phyloP scores from a whole-genome alignment of 2,888 invertebrate species.

The Oxytorus armatus region DNA sequence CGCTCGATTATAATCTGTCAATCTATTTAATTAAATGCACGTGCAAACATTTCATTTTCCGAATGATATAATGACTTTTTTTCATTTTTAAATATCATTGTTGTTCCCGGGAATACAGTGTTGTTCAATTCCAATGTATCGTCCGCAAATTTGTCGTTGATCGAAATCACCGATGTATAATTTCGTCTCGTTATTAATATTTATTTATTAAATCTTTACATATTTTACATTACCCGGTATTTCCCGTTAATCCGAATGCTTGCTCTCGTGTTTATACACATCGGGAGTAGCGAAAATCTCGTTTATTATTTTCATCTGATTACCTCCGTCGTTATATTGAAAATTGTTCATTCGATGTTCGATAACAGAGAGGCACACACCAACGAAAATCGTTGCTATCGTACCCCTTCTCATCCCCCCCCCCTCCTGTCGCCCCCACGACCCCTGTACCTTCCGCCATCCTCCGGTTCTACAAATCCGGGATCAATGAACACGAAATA shows the following conservation, averaged over 20 bases:
- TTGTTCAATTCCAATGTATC: neutral
- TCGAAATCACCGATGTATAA: neutral
- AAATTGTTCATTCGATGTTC: slow-evolving; percentile 64
- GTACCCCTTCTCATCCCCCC: slow-evolving; percentile 7
- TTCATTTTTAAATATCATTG: slow-evolving; percentile 21
- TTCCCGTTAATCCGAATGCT: neutral
- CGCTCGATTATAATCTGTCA: slow-evolving; percentile 36
- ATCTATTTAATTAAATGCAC: slow-evolving; percentile 37
- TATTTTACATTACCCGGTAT: slow-evolving; percentile 33
- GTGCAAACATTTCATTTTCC: slow-evolving; percentile 38
- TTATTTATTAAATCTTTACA: slow-evolving; percentile 46
- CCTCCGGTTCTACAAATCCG: slow-evolving; percentile 20
- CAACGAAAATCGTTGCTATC: slow-evolving; percentile 46
- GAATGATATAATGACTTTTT: slow-evolving; percentile 28
- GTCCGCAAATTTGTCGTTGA: neutral
- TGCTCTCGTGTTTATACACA: slow-evolving; percentile 18
- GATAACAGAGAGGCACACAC: slow-evolving; percentile 56
- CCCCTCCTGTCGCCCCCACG: neutral
- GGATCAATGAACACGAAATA: slow-evolving; percentile 76
- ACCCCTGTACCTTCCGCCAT: neutral
- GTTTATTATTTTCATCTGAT: slow-evolving; percentile 67
- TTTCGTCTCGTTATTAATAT: slow-evolving; percentile 26
- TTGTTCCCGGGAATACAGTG: neutral
- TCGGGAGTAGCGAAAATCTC: slow-evolving; percentile 44
- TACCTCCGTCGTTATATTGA: slow-evolving; percentile 63